These are phyloP conservation scores for Drosophila meridiana DNA, from an alignment of 2,888 invertebrate genomes.

Conservation along the genomic window DNA sequence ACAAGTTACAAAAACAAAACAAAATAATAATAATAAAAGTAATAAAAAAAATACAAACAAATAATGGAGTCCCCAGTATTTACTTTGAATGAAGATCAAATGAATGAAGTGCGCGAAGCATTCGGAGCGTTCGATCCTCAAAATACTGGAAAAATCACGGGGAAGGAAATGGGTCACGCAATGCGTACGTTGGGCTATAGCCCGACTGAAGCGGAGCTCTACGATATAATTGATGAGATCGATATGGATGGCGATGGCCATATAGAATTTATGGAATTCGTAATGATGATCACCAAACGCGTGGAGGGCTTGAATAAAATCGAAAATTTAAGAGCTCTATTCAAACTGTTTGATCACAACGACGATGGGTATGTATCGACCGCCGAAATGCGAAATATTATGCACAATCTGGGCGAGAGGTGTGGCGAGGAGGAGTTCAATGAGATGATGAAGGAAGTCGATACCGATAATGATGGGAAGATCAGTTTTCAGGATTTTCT, in stretches of 20 bases:
- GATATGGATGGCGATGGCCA: slow-evolving; percentile 86
- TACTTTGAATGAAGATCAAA: slow-evolving; percentile 96
- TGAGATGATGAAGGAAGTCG: slow-evolving; percentile 63
- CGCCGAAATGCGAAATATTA: slow-evolving; percentile 40
- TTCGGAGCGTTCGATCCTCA: slow-evolving; percentile 99
- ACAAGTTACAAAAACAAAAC: too few relatives aligned
- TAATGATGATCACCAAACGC: slow-evolving; percentile 33
- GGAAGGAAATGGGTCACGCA: slow-evolving; percentile 95
- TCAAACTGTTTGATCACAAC: slow-evolving; percentile 66
- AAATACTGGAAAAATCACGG: slow-evolving; percentile 98
- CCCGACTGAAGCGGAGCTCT: slow-evolving; percentile 99
- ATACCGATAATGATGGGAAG: slow-evolving; percentile 59
- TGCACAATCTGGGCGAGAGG: slow-evolving; percentile 57
- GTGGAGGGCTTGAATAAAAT: slow-evolving; percentile 33
- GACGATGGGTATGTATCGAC: slow-evolving; percentile 45
- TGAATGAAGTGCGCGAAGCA: slow-evolving; percentile 99
- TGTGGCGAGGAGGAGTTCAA: slow-evolving; percentile 55
- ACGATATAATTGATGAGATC: slow-evolving; percentile 99
- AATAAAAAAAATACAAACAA: not conserved
- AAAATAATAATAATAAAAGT: too few relatives aligned
- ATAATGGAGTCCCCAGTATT: slow-evolving; percentile 1
- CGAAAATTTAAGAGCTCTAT: slow-evolving; percentile 38
- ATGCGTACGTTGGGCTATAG: slow-evolving; percentile 99
- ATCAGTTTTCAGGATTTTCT: slow-evolving; percentile 56
- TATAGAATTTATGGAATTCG: slow-evolving; percentile 49